Evolutionary conservation across 2,113 vertebrate genomes (phyloP).

Genomic region (Lathamus discolor): DNA sequence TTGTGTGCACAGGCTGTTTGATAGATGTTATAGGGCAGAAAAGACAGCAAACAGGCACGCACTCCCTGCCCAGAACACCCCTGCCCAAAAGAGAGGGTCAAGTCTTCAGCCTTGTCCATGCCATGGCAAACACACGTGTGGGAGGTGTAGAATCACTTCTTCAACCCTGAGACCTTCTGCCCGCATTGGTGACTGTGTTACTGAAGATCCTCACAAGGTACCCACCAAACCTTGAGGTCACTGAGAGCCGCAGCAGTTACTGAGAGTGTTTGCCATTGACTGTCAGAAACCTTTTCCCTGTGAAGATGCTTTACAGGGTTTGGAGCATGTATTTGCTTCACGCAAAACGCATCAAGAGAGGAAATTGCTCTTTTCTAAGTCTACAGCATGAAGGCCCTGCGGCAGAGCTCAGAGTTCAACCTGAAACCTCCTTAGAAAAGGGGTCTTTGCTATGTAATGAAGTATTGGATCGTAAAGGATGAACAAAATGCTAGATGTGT

Average conservation of each 20-base stretch:
- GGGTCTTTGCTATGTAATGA: background rate
- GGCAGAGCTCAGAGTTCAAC: background rate
- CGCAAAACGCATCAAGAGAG: background rate
- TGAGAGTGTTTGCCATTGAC: background rate
- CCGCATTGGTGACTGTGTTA: background rate
- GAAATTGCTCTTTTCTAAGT: background rate
- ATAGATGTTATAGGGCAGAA: background rate
- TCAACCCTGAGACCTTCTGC: background rate
- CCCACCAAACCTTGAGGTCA: background rate
- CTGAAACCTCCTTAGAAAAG: background rate
- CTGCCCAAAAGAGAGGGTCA: background rate
- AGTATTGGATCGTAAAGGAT: background rate
- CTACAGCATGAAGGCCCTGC: background rate
- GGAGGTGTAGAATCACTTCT: too few relatives aligned
- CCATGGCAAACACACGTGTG: background rate
- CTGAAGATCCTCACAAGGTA: background rate
- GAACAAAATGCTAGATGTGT: background rate
- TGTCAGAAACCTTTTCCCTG: background rate
- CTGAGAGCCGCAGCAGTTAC: fast-evolving
- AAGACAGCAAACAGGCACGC: fast-evolving
- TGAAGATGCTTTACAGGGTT: background rate
- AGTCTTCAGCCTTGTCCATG: background rate
- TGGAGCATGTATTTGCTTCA: background rate
- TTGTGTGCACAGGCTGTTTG: background rate
- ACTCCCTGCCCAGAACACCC: background rate